Percentiles rank a stretch among this genome's conserved stretches.
Conservation (phyloP, 2,113 vertebrate genomes). For the Festucalex cinctus region DNA sequence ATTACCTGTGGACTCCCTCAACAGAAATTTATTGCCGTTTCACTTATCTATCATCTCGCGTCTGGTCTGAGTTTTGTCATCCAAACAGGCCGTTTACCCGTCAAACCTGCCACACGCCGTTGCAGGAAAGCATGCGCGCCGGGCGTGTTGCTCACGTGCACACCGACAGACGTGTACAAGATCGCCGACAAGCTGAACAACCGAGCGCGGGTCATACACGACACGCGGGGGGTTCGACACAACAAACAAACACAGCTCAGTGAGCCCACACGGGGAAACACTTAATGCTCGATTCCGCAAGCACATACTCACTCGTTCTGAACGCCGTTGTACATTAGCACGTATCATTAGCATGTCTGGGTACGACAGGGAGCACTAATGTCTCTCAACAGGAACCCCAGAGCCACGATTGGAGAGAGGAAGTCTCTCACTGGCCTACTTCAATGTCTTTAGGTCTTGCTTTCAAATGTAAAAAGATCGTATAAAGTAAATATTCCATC, state of each 20-base stretch:
- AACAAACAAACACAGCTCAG: neutral
- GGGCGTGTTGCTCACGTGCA: neutral
- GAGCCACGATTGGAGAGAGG: conserved; percentile 14
- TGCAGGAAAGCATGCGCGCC: neutral
- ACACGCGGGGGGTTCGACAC: conserved; percentile 6
- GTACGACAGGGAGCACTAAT: conserved; percentile 42
- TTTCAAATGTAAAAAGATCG: conserved; percentile 43
- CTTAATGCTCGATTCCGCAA: conserved; percentile 14
- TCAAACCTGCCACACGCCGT: conserved; percentile 18
- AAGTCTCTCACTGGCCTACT: conserved; percentile 11
- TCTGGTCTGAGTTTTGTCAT: conserved; percentile 20
- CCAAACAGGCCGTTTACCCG: conserved; percentile 46
- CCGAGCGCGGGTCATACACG: conserved; percentile 11
- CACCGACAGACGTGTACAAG: neutral
- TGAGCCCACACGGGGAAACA: neutral
- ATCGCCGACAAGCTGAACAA: conserved; percentile 13
- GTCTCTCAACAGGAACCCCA: conserved; percentile 45
- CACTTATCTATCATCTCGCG: conserved; percentile 46
- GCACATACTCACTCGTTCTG: conserved; percentile 22
- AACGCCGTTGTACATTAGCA: conserved; percentile 39
- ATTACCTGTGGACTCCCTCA: too few species aligned
- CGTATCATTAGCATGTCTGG: conserved; percentile 52
- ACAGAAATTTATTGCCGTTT: conserved; percentile 15
- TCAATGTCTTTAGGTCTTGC: conserved; percentile 33
- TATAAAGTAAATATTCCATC: conserved; percentile 32